Percentiles rank a stretch among this genome's conserved stretches.
Conservation (phyloP, 2,888 invertebrate species). For the Parnassius orleans region DNA sequence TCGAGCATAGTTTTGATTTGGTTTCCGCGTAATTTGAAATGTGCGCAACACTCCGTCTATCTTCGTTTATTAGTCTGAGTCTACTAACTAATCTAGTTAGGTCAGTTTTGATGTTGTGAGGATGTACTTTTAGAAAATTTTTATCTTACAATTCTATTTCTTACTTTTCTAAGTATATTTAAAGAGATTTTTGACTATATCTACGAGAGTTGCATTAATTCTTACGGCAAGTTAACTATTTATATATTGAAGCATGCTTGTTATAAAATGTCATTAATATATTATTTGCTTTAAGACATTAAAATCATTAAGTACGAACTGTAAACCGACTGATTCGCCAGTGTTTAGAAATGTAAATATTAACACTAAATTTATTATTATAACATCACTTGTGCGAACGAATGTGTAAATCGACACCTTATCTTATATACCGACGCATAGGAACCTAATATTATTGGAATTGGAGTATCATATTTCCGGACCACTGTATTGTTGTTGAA, state of each 20-base stretch:
- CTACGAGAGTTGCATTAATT: background rate
- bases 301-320: background rate
- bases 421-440: background rate
- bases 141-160: too few relatives aligned
- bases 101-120: too few relatives aligned
- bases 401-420: constrained; percentile 49
- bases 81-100: too few relatives aligned
- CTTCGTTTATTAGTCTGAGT: too few relatives aligned
- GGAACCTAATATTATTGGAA: constrained; percentile 6
- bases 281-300: background rate
- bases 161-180: too few relatives aligned
- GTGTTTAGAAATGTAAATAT: constrained; percentile 77
- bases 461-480: constrained; percentile 25
- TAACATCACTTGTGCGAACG: constrained; percentile 58
- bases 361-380: constrained; percentile 51
- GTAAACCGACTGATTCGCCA: constrained; percentile 72
- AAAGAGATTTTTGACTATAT: too few relatives aligned
- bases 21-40: too few relatives aligned
- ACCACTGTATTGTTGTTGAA: constrained; percentile 1
- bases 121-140: too few relatives aligned
- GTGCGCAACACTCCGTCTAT: too few relatives aligned
- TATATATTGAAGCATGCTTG: background rate
- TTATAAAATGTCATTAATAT: background rate
- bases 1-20: too few relatives aligned
- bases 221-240: background rate